Evolutionary conservation across 2,113 vertebrate species (phyloP).

Genomic region (Circaetus gallicus): DNA sequence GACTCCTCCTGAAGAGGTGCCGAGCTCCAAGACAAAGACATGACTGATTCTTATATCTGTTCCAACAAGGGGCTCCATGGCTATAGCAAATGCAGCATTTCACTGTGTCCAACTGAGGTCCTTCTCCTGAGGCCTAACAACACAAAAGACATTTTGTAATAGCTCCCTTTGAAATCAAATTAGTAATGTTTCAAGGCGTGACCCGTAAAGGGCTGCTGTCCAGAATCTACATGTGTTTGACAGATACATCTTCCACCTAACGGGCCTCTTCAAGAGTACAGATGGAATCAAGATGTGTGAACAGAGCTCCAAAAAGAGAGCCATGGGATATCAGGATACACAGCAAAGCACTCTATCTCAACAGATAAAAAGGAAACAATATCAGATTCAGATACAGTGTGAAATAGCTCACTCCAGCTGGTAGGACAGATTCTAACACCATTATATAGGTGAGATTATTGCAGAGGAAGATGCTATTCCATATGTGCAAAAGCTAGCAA

Average conservation of each 20-base stretch:
- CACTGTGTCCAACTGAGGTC: slow-evolving; percentile 15
- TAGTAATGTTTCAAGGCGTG: slow-evolving; percentile 57
- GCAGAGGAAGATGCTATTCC: background rate
- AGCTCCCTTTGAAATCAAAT: slow-evolving; percentile 63
- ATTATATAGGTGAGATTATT: background rate
- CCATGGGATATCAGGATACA: slow-evolving; percentile 9
- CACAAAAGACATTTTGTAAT: slow-evolving; percentile 65
- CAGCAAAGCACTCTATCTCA: background rate
- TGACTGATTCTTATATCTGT: slow-evolving; percentile 35
- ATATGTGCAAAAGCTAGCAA: background rate
- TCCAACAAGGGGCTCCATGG: background rate
- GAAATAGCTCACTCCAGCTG: slow-evolving; percentile 14
- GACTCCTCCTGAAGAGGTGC: slow-evolving; percentile 2
- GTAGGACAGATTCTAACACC: slow-evolving; percentile 8
- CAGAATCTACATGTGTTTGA: slow-evolving; percentile 55
- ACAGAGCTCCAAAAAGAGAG: slow-evolving; percentile 23
- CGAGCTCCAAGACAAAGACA: slow-evolving; percentile 18
- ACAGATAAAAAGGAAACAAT: slow-evolving; percentile 41
- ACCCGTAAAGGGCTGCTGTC: slow-evolving; percentile 58
- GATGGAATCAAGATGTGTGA: slow-evolving; percentile 70
- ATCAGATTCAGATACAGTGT: slow-evolving; percentile 7
- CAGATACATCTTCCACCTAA: slow-evolving; percentile 58
- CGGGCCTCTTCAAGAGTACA: slow-evolving; percentile 6
- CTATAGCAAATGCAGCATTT: slow-evolving; percentile 20
- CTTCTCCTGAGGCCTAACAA: slow-evolving; percentile 47